phyloP scores from a whole-genome alignment of 1,140 invertebrate genomes.

The Propsilocerus akamusi region DNA sequence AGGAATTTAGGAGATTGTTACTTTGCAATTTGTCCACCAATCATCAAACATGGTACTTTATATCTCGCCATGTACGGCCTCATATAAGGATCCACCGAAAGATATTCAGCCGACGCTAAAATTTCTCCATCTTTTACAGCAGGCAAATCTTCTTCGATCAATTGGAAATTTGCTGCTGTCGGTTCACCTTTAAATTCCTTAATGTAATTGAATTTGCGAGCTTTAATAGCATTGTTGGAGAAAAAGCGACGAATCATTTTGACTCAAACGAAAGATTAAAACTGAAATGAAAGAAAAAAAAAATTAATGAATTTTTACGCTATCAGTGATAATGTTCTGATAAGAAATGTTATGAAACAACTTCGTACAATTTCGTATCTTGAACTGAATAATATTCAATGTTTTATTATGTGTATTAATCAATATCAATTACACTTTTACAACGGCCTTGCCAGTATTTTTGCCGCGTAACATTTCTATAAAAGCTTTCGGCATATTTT shows the following conservation, averaged over 20 bases:
- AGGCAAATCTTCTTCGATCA: slow-evolving; percentile 25
- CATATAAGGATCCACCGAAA: slow-evolving; percentile 33
- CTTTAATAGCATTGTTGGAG: slow-evolving; percentile 18
- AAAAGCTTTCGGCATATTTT: slow-evolving; percentile 42
- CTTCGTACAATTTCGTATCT: too few species aligned
- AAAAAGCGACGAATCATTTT: background rate
- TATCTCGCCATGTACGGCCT: slow-evolving; percentile 14
- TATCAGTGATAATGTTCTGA: background rate
- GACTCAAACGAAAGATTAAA: background rate
- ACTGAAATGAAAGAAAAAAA: background rate
- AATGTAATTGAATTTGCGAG: slow-evolving; percentile 21
- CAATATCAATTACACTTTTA: slow-evolving; percentile 26
- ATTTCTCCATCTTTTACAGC: slow-evolving; percentile 16
- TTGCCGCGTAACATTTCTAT: slow-evolving; percentile 36
- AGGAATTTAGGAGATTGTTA: slow-evolving; percentile 15
- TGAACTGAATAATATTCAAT: too few species aligned
- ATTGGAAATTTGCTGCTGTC: slow-evolving; percentile 23
- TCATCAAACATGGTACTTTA: slow-evolving; percentile 21
- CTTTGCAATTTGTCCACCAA: slow-evolving; percentile 24
- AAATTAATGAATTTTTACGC: background rate
- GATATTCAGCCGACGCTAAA: slow-evolving; percentile 18
- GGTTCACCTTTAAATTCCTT: slow-evolving; percentile 24
- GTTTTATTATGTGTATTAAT: too few species aligned
- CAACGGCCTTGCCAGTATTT: slow-evolving; percentile 42
- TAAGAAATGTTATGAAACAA: too few species aligned